Conservation (phyloP, 2,888 invertebrate species). For the Phyto melanocephala region DNA sequence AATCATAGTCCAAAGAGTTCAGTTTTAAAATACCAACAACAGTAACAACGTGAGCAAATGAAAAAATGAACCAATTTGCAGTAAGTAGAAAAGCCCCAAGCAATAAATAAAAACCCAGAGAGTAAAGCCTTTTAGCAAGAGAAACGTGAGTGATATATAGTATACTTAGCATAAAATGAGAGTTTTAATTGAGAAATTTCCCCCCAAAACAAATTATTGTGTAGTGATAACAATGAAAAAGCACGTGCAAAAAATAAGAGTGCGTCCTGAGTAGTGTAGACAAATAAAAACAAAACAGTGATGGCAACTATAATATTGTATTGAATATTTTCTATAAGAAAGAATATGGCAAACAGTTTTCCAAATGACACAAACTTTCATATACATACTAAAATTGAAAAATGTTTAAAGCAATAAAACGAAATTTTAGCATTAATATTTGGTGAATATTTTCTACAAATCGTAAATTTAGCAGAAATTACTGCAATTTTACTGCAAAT, state of each 20-base stretch:
- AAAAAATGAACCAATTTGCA: not conserved
- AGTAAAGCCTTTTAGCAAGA: not conserved
- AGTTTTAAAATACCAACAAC: not conserved
- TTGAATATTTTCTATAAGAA: too few relatives aligned
- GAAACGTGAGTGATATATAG: conserved; percentile 3
- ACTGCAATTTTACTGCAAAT: too few relatives aligned
- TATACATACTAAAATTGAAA: too few relatives aligned
- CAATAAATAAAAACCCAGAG: not conserved
- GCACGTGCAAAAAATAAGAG: conserved; percentile 45
- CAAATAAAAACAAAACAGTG: conserved; percentile 30
- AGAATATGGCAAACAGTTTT: too few relatives aligned
- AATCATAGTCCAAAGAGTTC: conserved; percentile 22
- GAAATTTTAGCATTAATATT: too few relatives aligned
- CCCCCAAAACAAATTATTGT: not conserved
- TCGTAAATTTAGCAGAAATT: too few relatives aligned
- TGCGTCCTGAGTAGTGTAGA: conserved; percentile 5
- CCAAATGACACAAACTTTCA: too few relatives aligned
- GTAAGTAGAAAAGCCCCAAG: conserved; percentile 39
- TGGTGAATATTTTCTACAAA: too few relatives aligned
- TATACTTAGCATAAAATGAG: not conserved
- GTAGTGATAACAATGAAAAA: conserved; percentile 47
- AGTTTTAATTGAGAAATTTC: not conserved
- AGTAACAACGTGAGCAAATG: not conserved
- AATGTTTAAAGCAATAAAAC: too few relatives aligned
- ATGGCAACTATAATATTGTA: conserved; percentile 8